Conservation (phyloP, 2,888 invertebrate species). For the Eudasyphora cyanicolor region DNA sequence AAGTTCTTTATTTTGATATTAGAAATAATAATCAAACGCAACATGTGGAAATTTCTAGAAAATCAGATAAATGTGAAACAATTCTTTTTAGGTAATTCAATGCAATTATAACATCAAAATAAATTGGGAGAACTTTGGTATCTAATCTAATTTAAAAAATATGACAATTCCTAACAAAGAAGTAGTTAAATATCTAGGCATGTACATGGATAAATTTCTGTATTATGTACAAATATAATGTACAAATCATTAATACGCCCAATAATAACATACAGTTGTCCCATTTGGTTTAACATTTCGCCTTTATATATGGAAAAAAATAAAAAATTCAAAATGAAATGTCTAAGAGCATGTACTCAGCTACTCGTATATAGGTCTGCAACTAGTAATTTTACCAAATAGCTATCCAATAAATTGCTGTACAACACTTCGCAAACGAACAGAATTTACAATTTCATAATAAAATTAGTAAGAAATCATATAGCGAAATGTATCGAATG, state of each 20-base stretch:
- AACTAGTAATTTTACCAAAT: neutral
- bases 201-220: conserved; percentile 14
- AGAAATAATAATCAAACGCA: no score
- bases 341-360: neutral
- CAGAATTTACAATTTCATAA: neutral
- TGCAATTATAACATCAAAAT: conserved; percentile 13
- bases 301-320: neutral
- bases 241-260: conserved; percentile 18
- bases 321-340: no score
- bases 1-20: no score
- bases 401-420: neutral
- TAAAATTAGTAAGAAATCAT: neutral
- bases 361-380: neutral
- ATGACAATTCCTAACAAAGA: conserved; percentile 2
- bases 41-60: conserved; percentile 12
- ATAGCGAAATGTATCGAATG: neutral
- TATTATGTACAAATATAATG: conserved; percentile 25
- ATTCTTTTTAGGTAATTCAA: conserved; percentile 18
- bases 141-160: neutral
- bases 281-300: conserved; percentile 33
- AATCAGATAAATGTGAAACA: conserved; percentile 22
- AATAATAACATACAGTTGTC: conserved; percentile 31
- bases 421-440: no score
- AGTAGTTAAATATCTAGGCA: conserved; percentile 9
- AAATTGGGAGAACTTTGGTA: neutral